A percentile compares a stretch with the other conserved stretches of the same genome.
Evolutionary conservation across 1,140 invertebrate genomes (phyloP).

Genomic region (Drosophila eugracilis): DNA sequence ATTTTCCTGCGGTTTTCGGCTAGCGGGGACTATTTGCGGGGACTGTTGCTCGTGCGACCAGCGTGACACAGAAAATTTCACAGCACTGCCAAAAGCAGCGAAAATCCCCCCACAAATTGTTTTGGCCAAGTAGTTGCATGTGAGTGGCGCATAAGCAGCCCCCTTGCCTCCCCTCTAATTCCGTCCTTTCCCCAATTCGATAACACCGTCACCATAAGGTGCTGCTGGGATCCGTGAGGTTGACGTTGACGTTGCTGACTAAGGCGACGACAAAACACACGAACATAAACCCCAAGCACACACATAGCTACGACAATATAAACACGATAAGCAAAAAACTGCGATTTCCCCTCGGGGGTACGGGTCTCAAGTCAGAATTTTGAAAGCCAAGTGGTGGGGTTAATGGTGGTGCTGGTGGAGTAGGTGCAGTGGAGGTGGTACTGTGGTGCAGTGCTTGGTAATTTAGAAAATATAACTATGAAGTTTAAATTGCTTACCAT

Average conservation of each 20-base stretch:
- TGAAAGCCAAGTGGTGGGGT: not conserved
- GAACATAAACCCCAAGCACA: conserved; percentile 41
- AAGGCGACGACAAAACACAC: conserved; percentile 55
- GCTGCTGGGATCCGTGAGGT: conserved; percentile 16
- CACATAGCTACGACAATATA: conserved; percentile 51
- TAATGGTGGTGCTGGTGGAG: not conserved
- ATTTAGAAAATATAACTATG: conserved; percentile 5
- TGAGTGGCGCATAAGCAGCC: conserved; percentile 57
- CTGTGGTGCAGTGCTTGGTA: conserved; percentile 16
- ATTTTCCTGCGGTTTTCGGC: conserved; percentile 5
- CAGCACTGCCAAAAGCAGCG: conserved; percentile 27
- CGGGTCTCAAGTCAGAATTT: not conserved
- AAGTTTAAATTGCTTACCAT: conserved; percentile 2
- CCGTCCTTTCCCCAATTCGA: too few species aligned
- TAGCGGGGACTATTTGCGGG: conserved; percentile 26
- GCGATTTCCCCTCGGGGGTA: conserved; percentile 42
- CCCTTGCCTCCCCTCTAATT: not conserved
- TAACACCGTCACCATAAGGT: conserved; percentile 9
- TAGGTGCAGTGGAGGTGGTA: not conserved
- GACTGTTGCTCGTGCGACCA: conserved; percentile 49
- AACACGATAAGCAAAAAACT: conserved; percentile 65
- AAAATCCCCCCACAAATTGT: conserved; percentile 34
- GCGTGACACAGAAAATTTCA: conserved; percentile 73
- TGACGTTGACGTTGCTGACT: conserved; percentile 43
- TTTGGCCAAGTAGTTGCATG: conserved; percentile 53